Percentiles rank a stretch among this genome's conserved stretches.
phyloP scores from a whole-genome alignment of 2,797 vertebrate genomes.

The Enteromius radiatus region DNA sequence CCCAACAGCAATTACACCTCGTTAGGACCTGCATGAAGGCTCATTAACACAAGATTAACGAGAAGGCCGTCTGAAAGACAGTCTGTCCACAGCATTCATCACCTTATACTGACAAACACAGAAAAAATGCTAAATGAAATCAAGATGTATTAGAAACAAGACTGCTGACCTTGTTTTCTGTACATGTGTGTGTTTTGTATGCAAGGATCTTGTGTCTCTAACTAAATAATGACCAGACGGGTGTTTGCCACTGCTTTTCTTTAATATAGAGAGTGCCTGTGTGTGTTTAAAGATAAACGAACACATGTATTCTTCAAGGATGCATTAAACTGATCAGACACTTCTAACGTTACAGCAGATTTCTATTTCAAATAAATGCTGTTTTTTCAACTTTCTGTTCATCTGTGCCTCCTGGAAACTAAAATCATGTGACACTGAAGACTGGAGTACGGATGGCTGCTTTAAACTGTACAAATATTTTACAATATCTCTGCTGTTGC shows the following conservation, averaged over 20 bases:
- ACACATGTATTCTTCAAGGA: background rate
- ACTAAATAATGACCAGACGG: background rate
- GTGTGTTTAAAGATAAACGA: background rate
- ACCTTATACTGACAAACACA: conserved; percentile 49
- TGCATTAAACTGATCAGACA: background rate
- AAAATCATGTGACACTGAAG: too few species aligned
- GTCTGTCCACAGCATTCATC: conserved; percentile 67
- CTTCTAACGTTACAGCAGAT: background rate
- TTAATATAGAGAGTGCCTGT: too few species aligned
- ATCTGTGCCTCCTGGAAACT: background rate
- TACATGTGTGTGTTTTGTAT: background rate
- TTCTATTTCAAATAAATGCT: too few species aligned
- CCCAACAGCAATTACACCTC: conserved; percentile 71
- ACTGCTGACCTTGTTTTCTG: background rate
- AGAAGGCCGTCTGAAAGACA: conserved; percentile 62
- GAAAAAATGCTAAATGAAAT: conserved; percentile 14
- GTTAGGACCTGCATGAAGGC: conserved; percentile 76
- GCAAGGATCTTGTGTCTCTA: background rate
- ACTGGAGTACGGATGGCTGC: too few species aligned
- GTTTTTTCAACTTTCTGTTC: too few species aligned
- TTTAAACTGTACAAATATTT: too few species aligned
- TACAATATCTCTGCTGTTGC: background rate
- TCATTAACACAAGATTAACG: conserved; percentile 79
- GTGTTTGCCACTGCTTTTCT: background rate
- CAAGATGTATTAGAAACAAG: background rate